These are phyloP conservation scores for Erebia epiphron DNA, from an alignment of 2,888 invertebrate species.

Conservation along the genomic window DNA sequence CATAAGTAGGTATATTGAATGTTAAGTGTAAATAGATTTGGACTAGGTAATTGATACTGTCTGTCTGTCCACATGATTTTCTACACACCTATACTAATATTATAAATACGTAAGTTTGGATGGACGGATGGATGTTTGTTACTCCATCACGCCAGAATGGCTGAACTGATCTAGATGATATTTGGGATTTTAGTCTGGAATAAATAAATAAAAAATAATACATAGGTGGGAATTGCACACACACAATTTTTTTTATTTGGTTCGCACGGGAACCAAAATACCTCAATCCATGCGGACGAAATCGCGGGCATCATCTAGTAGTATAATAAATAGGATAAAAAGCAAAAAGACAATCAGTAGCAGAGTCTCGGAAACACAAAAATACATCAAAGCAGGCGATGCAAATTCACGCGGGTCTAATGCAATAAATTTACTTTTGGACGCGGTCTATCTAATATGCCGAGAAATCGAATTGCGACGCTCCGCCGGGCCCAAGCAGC, in stretches of 20 bases:
- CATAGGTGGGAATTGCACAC: no score
- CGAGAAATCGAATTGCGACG: slow-evolving; percentile 73
- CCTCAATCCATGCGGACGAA: no score
- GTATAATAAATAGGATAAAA: slow-evolving; percentile 27
- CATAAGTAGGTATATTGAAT: slow-evolving; percentile 28
- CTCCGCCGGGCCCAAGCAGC: slow-evolving; percentile 52
- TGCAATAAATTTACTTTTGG: slow-evolving; percentile 68
- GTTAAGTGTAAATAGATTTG: slow-evolving; percentile 49
- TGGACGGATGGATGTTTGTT: no score
- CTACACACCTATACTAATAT: no score
- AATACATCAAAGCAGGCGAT: slow-evolving; percentile 66
- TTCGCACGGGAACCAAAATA: no score
- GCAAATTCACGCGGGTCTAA: slow-evolving; percentile 64
- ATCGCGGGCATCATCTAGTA: neutral
- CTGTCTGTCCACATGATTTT: neutral
- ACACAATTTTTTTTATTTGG: no score
- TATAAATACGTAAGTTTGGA: no score
- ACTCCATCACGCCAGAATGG: no score
- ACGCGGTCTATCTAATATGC: slow-evolving; percentile 54
- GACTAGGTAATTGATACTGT: slow-evolving; percentile 35
- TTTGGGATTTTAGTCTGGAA: no score
- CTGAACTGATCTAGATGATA: no score
- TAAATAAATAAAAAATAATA: no score
- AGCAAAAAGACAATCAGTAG: slow-evolving; percentile 36
- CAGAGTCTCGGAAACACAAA: slow-evolving; percentile 35